Evolutionary conservation across 1,140 invertebrate genomes (phyloP), one percentile per base, ranked within the genome.

Genomic region (Nymphalis io): DNA sequence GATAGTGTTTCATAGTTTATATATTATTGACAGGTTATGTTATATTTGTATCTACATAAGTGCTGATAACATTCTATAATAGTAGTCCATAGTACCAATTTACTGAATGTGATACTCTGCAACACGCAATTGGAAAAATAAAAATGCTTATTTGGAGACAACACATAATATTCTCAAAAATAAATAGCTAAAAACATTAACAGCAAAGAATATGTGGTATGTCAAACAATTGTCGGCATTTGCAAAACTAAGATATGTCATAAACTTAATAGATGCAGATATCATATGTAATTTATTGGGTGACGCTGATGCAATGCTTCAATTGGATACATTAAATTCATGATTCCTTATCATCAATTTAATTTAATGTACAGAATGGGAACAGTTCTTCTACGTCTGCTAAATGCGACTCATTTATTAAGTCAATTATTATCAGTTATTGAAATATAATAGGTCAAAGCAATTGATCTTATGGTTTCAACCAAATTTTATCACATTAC

Each of bases 381-480:
- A 51, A 58, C 63, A 44, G 5, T 13, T 53, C 48, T 21, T 53
- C 18, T 53, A 53, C 40, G 13, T 53, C 20, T 59, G 57, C 18
- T 39, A 39, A 38, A 59, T 11, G 57, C n/a, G 46, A 18, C 46
- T 3, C 38, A 23, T 21, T 55, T 38, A 18, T 48, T 39, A 63
- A 63, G 48, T 23, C 60, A 63, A 53, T 63, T 63, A 53, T 63
- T 63, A 63, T 51, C 21, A 27, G 51, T 38, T 63, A 63, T 63
- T 63, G 60, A 63, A 51, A 63, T 63, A 48, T 63, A 63, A 63
- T 63, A 63, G 60, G 60, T 63, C 48, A 53, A 63, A 63, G 10
- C 11, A 63, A 51, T 61, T 63, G 60, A 53, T 63, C 60, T 53
- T 38, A 21, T 20, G 48, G 4, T 13, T 55, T 15, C 13, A 21